phyloP scores from a whole-genome alignment of 2,113 vertebrate species.

The Australoheros scitulus region DNA sequence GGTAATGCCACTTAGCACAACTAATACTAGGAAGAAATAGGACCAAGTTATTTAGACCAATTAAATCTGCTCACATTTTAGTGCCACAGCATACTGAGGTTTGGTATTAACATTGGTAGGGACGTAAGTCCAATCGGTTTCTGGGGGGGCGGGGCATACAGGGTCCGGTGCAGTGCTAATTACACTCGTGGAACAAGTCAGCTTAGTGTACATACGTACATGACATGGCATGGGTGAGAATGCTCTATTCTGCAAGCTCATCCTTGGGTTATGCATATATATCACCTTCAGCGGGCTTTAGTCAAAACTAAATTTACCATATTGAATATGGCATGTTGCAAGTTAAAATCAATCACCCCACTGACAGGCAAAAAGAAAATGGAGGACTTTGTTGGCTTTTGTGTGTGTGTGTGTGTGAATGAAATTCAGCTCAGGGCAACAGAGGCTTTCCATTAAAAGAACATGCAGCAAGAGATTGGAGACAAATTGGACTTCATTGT shows the following conservation, averaged over 20 bases:
- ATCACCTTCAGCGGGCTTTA: neutral
- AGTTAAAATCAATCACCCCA: neutral
- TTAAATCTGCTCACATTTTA: no score
- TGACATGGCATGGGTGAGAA: neutral
- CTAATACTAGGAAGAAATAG: no score
- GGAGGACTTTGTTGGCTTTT: neutral
- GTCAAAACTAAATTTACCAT: neutral
- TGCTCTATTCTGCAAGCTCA: neutral
- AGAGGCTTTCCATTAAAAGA: slow-evolving; percentile 14
- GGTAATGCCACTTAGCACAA: no score
- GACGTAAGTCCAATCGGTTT: no score
- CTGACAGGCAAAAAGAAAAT: neutral
- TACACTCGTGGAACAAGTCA: no score
- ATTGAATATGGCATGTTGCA: neutral
- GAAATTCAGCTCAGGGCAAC: slow-evolving; percentile 6
- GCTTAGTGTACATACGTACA: neutral
- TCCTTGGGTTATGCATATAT: neutral
- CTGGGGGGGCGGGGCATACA: no score
- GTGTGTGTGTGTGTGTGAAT: neutral
- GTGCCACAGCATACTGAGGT: no score
- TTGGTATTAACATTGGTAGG: no score
- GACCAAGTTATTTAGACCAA: no score
- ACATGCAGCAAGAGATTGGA: neutral
- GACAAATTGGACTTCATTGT: slow-evolving; percentile 19
- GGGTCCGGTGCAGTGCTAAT: no score